Evolutionary conservation across 2,113 vertebrate species (phyloP), one percentile per base, ranked within the genome.

Genomic region (Alouatta palliata): DNA sequence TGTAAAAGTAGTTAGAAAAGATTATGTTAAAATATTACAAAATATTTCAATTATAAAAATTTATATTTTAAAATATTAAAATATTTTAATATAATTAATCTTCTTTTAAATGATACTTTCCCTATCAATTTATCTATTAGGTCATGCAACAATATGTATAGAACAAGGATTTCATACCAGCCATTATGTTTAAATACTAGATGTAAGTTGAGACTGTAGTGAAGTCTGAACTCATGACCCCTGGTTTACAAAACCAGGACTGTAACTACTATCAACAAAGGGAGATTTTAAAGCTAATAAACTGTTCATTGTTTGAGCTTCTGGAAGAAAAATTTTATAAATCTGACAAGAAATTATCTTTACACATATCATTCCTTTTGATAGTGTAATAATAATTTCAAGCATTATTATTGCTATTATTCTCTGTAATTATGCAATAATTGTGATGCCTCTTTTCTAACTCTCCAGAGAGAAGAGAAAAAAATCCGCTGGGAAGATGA

Each of bases 341-440:
- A 66, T 82, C 40, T 88, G 64, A 91, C 47, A 95, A 91, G 12
- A 40, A 45, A 64, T 84, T 93, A 49, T 93, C 64, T 87, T 95
- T 68, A 97, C 10, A 68, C 9, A 70, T 93, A 88, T 73, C 43
- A 66, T 93, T 96, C 21, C 92, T 94, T 23, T 95, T 94, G 87
- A 92, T 93, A 7, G 10, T 40, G 0, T 23, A 95, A 77, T 87
- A 97, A 93, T 97, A 79, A 93, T 92, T 95, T 89, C 83, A 95
- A 94, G 90, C 47, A 91, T 95, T 96, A 90, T 96, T 95, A 91
- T 93, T 88, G 30, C 71, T 97, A 71, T 76, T 91, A 93, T 92
- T 94, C 30, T 95, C 61, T 84, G 35, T 90, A 98, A 97, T 97
- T 96, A 91, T 92, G 10, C 87, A 96, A 97, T 96, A 96, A 96